Evolutionary conservation across 2,113 vertebrate genomes (phyloP).

Genomic region (Odocoileus virginianus): DNA sequence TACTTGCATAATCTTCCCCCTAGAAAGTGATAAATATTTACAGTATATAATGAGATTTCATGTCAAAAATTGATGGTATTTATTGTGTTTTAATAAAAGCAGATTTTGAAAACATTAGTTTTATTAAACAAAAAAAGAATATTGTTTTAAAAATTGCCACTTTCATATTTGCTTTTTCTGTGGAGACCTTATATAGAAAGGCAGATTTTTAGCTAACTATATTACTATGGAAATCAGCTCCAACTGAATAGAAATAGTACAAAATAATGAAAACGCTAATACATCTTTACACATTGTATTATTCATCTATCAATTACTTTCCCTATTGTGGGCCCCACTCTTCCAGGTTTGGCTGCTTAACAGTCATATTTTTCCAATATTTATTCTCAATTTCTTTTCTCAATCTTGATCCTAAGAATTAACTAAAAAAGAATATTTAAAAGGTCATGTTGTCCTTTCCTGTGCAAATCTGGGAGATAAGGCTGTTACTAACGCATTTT

Average conservation of each 20-base stretch:
- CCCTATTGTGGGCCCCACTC: slow-evolving; percentile 60
- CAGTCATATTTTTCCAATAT: slow-evolving; percentile 71
- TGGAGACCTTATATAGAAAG: slow-evolving; percentile 83
- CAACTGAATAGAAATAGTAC: slow-evolving; percentile 80
- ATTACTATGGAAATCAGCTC: slow-evolving; percentile 87
- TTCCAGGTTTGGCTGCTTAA: slow-evolving; percentile 64
- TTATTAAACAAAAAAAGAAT: slow-evolving; percentile 83
- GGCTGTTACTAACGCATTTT: slow-evolving; percentile 55
- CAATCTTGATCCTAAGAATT: slow-evolving; percentile 67
- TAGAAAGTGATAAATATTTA: slow-evolving; percentile 87
- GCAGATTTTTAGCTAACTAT: slow-evolving; percentile 84
- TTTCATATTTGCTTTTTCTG: slow-evolving; percentile 85
- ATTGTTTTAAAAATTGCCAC: slow-evolving; percentile 83
- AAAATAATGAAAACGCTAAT: slow-evolving; percentile 86
- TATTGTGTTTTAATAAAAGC: slow-evolving; percentile 86
- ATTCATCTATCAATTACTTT: slow-evolving; percentile 82
- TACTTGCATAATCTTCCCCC: slow-evolving; percentile 80
- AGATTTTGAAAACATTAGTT: slow-evolving; percentile 83
- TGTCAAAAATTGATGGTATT: slow-evolving; percentile 86
- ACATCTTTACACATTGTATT: slow-evolving; percentile 84
- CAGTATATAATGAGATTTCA: slow-evolving; percentile 83
- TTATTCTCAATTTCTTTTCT: slow-evolving; percentile 65
- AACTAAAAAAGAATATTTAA: slow-evolving; percentile 68
- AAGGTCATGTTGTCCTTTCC: slow-evolving; percentile 51
- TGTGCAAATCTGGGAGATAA: slow-evolving; percentile 62